These are phyloP conservation scores for Trogon melanurus DNA, from an alignment of 2,113 vertebrate genomes.

Conservation along the genomic window DNA sequence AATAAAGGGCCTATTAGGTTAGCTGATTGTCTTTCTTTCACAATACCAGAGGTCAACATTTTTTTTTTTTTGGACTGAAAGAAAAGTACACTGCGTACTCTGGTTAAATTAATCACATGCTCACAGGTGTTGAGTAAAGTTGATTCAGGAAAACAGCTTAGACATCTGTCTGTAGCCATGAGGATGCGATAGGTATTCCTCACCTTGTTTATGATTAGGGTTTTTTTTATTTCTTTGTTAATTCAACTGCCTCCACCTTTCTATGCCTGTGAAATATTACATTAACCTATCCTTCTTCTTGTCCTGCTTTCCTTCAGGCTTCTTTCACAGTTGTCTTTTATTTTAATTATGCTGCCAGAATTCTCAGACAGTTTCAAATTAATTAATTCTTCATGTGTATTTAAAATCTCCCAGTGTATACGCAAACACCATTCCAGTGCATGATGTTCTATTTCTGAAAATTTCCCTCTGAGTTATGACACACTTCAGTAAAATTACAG, in stretches of 20 bases:
- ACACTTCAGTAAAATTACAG: not conserved
- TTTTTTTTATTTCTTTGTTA: not conserved
- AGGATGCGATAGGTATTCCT: not conserved
- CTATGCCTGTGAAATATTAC: not conserved
- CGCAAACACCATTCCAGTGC: not conserved
- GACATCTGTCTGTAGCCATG: not conserved
- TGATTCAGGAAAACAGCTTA: not conserved
- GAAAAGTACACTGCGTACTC: not conserved
- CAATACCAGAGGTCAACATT: slow-evolving; percentile 71
- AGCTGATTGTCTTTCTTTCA: slow-evolving; percentile 80
- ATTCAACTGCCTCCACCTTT: not conserved
- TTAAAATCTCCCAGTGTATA: slow-evolving; percentile 10
- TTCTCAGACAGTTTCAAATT: slow-evolving; percentile 22
- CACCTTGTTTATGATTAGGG: not conserved
- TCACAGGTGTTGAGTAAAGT: slow-evolving; percentile 55
- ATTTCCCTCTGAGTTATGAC: slow-evolving; percentile 32
- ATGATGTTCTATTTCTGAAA: not conserved
- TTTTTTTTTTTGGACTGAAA: slow-evolving; percentile 29
- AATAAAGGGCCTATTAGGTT: slow-evolving; percentile 81
- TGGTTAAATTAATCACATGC: slow-evolving; percentile 37
- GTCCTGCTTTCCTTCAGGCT: not conserved
- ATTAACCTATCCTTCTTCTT: not conserved
- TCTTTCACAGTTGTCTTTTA: not conserved
- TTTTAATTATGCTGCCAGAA: slow-evolving; percentile 10
- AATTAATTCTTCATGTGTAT: slow-evolving; percentile 42